Conservation (phyloP, 2,888 invertebrate species). For the Pasiphila rectangulata region DNA sequence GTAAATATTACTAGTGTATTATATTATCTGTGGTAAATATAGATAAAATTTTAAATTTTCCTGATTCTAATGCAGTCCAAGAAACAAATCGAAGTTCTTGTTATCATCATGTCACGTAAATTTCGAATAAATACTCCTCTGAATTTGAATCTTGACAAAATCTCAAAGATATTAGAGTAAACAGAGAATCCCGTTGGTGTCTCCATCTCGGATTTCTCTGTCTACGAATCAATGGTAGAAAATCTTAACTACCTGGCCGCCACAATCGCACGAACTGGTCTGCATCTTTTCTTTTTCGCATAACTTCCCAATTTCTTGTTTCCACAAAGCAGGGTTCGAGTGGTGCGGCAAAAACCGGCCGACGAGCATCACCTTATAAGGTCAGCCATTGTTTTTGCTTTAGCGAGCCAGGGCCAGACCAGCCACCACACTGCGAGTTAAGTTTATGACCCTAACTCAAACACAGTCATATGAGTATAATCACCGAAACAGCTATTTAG, state of each 20-base stretch:
- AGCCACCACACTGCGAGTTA: not conserved
- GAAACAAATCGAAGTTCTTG: too few relatives aligned
- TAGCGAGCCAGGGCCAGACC: slow-evolving; percentile 35
- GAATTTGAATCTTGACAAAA: too few relatives aligned
- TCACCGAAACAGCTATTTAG: slow-evolving; percentile 7
- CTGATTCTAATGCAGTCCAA: not conserved
- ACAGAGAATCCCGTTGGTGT: too few relatives aligned
- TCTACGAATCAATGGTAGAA: slow-evolving; percentile 15
- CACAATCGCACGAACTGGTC: slow-evolving; percentile 24
- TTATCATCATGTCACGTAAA: too few relatives aligned
- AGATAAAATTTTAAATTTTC: not conserved
- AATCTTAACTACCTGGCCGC: slow-evolving; percentile 21
- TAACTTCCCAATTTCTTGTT: slow-evolving; percentile 47
- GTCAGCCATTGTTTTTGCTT: slow-evolving; percentile 62
- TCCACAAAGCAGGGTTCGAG: slow-evolving; percentile 36
- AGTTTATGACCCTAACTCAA: slow-evolving; percentile 9
- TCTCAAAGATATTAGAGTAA: too few relatives aligned
- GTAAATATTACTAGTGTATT: slow-evolving; percentile 36
- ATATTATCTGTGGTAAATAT: too few relatives aligned
- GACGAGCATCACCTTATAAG: slow-evolving; percentile 54
- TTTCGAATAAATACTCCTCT: too few relatives aligned
- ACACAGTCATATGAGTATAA: slow-evolving; percentile 6
- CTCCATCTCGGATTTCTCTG: too few relatives aligned
- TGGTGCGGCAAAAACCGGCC: slow-evolving; percentile 47
- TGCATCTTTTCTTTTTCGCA: slow-evolving; percentile 43